Conservation (phyloP, 2,888 invertebrate species). For the Calameuta pallipes region DNA sequence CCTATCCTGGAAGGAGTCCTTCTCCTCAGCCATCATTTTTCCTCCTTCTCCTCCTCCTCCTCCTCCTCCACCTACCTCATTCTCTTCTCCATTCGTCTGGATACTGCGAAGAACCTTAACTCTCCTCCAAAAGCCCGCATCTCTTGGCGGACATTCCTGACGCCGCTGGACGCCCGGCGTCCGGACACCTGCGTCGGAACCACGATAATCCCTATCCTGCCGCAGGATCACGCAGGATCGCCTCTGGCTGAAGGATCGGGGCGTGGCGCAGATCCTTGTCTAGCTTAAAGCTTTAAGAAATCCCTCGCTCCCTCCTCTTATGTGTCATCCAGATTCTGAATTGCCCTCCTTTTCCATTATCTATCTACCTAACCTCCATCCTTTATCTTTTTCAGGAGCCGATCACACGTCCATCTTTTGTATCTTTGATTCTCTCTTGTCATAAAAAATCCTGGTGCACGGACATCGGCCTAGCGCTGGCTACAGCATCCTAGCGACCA, state of each 20-base stretch:
- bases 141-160: conserved; percentile 2
- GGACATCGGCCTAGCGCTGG: background rate
- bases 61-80: background rate
- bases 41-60: background rate
- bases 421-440: background rate
- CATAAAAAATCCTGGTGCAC: background rate
- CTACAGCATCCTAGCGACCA: conserved; percentile 1
- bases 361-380: background rate
- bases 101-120: conserved; percentile 1
- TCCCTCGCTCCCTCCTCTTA: background rate
- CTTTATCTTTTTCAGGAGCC: background rate
- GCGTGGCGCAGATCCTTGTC: conserved; percentile 1
- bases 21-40: conserved; percentile 12
- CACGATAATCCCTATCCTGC: conserved; percentile 48
- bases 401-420: background rate
- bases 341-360: background rate
- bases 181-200: conserved; percentile 33
- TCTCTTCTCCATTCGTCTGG: conserved; percentile 11
- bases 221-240: conserved; percentile 33
- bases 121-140: conserved; percentile 1
- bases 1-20: conserved; percentile 4
- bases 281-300: background rate
- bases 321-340: background rate
- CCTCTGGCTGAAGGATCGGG: background rate
- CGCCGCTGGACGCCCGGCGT: conserved; percentile 7